These are phyloP conservation scores for Acanthornis magna DNA, from an alignment of 2,797 vertebrate genomes.

Conservation along the genomic window DNA sequence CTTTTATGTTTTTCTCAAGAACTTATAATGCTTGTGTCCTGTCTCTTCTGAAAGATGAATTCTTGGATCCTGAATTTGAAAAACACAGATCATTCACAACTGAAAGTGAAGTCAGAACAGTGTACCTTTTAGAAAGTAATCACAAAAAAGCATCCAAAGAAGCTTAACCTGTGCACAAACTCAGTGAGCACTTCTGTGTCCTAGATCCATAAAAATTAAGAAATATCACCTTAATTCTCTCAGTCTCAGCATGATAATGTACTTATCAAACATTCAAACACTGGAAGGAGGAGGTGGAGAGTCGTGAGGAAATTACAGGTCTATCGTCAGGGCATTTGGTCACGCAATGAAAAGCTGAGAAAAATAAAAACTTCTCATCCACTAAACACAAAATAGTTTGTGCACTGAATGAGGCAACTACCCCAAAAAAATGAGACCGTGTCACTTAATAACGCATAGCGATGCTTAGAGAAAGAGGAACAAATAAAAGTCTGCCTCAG, in stretches of 20 bases:
- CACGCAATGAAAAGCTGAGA: not conserved
- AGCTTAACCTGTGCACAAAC: not conserved
- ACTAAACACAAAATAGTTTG: not conserved
- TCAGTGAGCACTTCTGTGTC: not conserved
- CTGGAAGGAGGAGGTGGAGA: not conserved
- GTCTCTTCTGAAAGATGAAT: not conserved
- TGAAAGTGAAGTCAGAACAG: not conserved
- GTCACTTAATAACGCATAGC: not conserved
- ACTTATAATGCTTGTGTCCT: not conserved
- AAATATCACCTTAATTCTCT: constrained; percentile 27
- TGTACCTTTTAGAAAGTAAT: not conserved
- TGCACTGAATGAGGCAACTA: not conserved
- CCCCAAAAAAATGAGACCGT: not conserved
- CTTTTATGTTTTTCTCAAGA: not conserved
- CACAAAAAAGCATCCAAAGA: not conserved
- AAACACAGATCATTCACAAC: not conserved
- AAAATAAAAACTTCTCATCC: not conserved
- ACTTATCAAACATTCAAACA: constrained; percentile 1
- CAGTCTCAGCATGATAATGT: not conserved
- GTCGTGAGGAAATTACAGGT: not conserved
- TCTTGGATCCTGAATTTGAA: not conserved
- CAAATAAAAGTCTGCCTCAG: not conserved
- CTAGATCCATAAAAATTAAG: not conserved
- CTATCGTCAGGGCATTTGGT: not conserved
- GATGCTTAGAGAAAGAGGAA: not conserved